These are phyloP conservation scores for Dendrolimus punctatus DNA, from an alignment of 1,140 invertebrate species.

Conservation along the genomic window DNA sequence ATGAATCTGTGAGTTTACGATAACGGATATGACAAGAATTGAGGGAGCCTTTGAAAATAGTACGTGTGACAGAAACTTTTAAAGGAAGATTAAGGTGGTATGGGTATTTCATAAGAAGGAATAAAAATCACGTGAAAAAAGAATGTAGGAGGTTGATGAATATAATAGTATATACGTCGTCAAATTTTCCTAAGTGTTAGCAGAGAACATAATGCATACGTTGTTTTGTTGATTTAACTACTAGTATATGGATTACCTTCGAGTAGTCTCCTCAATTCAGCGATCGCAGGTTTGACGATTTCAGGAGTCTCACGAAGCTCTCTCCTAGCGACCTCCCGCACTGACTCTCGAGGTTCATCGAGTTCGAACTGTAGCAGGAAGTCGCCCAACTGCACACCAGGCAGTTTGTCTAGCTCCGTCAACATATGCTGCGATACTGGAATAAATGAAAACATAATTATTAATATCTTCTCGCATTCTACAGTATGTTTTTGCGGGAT, in stretches of 20 bases:
- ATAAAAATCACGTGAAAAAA: too few relatives aligned
- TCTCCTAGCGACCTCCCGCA: conserved; percentile 79
- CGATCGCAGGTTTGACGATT: conserved; percentile 73
- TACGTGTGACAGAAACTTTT: too few relatives aligned
- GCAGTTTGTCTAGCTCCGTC: conserved; percentile 77
- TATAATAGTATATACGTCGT: too few relatives aligned
- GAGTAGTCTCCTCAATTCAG: conserved; percentile 76
- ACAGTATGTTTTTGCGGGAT: neutral
- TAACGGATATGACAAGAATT: too few relatives aligned
- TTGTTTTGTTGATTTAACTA: neutral
- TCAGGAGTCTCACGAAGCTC: conserved; percentile 84
- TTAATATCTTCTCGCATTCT: neutral
- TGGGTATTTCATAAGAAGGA: too few relatives aligned
- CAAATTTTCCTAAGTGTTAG: too few relatives aligned
- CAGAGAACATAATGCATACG: conserved; percentile 1
- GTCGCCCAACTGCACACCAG: conserved; percentile 78
- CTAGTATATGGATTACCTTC: conserved; percentile 74
- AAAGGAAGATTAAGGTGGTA: too few relatives aligned
- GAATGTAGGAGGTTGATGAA: too few relatives aligned
- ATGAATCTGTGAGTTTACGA: too few relatives aligned
- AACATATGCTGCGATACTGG: conserved; percentile 78
- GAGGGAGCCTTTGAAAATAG: too few relatives aligned
- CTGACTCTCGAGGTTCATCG: conserved; percentile 73
- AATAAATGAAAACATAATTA: conserved; percentile 12
- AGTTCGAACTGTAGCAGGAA: conserved; percentile 80